Base-by-base conservation (phyloP, 1,140 invertebrate species). In the Rhysida immarginata region DNA sequence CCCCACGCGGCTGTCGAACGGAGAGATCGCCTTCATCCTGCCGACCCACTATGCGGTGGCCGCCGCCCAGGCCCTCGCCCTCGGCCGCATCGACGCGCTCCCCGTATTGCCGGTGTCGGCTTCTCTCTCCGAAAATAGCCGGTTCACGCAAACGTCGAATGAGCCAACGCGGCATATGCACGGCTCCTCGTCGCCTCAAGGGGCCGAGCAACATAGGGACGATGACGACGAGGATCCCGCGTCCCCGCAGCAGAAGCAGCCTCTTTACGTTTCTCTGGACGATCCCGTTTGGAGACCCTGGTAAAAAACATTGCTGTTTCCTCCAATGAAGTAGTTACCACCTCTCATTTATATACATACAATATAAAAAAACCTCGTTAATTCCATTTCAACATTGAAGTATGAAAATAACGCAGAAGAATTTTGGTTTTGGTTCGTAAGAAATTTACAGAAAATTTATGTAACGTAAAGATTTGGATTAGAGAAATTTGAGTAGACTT, bases 1-100 rank as follows among this genome's bases (percentile, higher is more conserved):
- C 13, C 85, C 77, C 44, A 85, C 75, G 24, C 77, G 77, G 48
- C 71, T 79, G 59, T 80, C 77, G 18, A 83, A 74, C 26, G 73
- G 81, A 0, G 75, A 81, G 64, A 71, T 81, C 63, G 71, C 80
- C 53, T 63, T 81, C 59, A 65, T 83, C 46, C 69, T 89, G 14
- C 86, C 77, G 1, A 69, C 65, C 16, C 3, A 25, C 20, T 13
- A 49, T 49, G 23, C 24, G 50, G 8, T 26, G 20, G 24, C 50
- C 5, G 50, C 50, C 16, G 50, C 24, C 5, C 50, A 52, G 16
- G 44, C 20, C 3, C 44, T 46, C 21, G 44, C 44, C 21, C 16
- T 8, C 44, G 21, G 20, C 50, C 20, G 25, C 27, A 3, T 25
- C 50, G 25, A 35, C 16, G 35, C n/a, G 11, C 35, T 11, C 35